These are phyloP conservation scores for Formica selysi DNA, from an alignment of 1,140 invertebrate genomes.

Conservation along the genomic window DNA sequence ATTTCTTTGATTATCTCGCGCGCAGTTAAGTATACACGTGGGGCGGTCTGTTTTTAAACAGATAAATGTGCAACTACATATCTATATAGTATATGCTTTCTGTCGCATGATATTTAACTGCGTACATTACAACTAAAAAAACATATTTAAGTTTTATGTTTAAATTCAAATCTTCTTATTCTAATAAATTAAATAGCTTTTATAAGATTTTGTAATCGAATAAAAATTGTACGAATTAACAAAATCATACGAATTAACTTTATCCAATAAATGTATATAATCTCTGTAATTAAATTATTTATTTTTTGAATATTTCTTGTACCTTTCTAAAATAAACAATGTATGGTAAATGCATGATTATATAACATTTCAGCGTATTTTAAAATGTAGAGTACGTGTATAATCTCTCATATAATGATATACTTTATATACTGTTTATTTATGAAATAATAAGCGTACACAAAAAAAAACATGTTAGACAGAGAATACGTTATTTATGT, in stretches of 20 bases:
- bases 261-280: neutral
- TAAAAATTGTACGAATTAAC: neutral
- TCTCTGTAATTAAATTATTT: neutral
- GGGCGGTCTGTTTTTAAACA: slow-evolving; percentile 24
- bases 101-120: neutral
- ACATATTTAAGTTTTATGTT: slow-evolving; percentile 8
- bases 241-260: neutral
- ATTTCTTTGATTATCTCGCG: neutral
- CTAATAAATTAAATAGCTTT: neutral
- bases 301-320: neutral
- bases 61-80: neutral
- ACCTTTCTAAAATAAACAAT: neutral
- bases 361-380: neutral
- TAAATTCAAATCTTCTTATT: too few species aligned
- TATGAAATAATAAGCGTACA: too few species aligned
- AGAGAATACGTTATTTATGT: neutral
- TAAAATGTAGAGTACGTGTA: neutral
- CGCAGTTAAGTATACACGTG: neutral
- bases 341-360: too few species aligned
- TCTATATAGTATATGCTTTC: neutral
- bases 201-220: neutral
- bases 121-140: neutral
- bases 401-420: neutral
- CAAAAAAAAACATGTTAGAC: too few species aligned
- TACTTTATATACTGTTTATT: too few species aligned